These are phyloP conservation scores for Scalopus aquaticus DNA, from an alignment of 2,113 vertebrate genomes.

Conservation along the genomic window DNA sequence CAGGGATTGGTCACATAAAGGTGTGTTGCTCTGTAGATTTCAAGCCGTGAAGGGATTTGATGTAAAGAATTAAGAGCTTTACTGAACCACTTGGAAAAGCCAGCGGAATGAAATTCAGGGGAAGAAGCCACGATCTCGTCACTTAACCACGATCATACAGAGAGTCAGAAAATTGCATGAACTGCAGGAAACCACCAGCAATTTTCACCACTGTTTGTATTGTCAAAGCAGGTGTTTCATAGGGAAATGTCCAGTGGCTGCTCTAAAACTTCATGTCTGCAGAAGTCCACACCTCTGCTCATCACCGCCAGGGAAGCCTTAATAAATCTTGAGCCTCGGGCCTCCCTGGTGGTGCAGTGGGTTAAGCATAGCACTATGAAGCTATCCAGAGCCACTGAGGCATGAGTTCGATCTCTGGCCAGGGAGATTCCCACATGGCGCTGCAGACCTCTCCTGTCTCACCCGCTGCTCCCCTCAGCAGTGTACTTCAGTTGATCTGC, in stretches of 20 bases:
- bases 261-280: neutral
- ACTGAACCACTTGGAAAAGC: neutral
- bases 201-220: slow-evolving; percentile 21
- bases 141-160: neutral
- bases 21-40: slow-evolving; percentile 25
- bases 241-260: slow-evolving; percentile 18
- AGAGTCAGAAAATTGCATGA: slow-evolving; percentile 27
- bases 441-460: too few species aligned
- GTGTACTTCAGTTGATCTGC: too few species aligned
- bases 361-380: too few species aligned
- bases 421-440: too few species aligned
- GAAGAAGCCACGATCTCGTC: neutral
- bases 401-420: too few species aligned
- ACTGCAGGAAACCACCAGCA: slow-evolving; percentile 44
- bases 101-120: slow-evolving; percentile 21
- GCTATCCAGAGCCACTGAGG: too few species aligned
- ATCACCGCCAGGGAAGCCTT: neutral
- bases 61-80: slow-evolving; percentile 46
- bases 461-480: too few species aligned
- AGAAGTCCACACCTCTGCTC: neutral
- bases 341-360: too few species aligned
- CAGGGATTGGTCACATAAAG: neutral
- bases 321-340: neutral
- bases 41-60: slow-evolving; percentile 43
- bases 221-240: slow-evolving; percentile 37